These are phyloP conservation scores for Anableps anableps DNA, from an alignment of 2,797 vertebrate species.

Conservation along the genomic window DNA sequence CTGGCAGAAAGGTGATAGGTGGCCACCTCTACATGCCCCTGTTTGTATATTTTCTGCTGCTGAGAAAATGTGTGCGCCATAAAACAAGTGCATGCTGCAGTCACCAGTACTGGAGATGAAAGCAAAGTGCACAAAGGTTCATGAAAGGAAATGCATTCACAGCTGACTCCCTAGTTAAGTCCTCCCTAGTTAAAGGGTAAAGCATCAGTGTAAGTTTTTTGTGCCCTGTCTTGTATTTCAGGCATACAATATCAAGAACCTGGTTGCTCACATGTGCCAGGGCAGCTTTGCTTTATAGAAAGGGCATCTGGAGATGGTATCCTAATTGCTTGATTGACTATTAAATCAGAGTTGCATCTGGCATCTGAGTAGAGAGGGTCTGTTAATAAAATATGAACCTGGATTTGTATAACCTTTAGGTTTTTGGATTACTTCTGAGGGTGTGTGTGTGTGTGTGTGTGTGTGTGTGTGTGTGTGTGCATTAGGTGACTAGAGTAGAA, in stretches of 20 bases:
- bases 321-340: not conserved
- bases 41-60: conserved; percentile 24
- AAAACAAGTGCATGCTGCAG: conserved; percentile 58
- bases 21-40: conserved; percentile 40
- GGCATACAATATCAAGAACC: not conserved
- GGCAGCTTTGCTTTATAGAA: not conserved
- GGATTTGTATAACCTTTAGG: not conserved
- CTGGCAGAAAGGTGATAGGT: conserved; percentile 46
- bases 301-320: not conserved
- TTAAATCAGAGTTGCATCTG: not conserved
- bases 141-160: conserved; percentile 18
- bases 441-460: not conserved
- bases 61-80: conserved; percentile 20
- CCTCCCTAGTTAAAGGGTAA: not conserved
- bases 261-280: not conserved
- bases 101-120: conserved; percentile 53
- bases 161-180: conserved; percentile 3
- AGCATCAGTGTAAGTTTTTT: not conserved
- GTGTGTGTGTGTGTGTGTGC: not conserved
- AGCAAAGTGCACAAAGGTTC: conserved; percentile 21
- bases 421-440: not conserved
- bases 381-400: not conserved
- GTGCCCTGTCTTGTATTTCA: not conserved
- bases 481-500: not conserved
- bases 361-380: not conserved